phyloP scores from a whole-genome alignment of 2,113 vertebrate species.

The Ranitomeya imitator region DNA sequence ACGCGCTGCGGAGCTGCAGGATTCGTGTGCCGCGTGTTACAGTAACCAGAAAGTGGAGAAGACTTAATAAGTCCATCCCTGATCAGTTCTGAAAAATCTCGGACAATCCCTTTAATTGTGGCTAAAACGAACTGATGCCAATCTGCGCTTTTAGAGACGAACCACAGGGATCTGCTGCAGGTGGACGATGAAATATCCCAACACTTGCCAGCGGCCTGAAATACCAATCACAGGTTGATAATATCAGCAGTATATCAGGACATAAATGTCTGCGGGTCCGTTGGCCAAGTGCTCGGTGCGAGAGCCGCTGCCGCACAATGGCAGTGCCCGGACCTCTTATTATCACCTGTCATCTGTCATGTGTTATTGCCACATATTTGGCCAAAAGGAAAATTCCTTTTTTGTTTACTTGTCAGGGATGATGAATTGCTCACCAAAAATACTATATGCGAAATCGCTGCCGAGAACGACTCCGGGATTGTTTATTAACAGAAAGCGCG shows the following conservation, averaged over 20 bases:
- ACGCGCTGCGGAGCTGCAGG: too few relatives aligned
- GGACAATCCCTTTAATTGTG: not conserved
- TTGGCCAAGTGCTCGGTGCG: slow-evolving; percentile 36
- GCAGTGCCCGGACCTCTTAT: slow-evolving; percentile 38
- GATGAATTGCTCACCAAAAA: slow-evolving; percentile 57
- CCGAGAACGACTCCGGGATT: slow-evolving; percentile 45
- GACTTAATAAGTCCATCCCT: too few relatives aligned
- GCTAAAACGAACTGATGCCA: not conserved
- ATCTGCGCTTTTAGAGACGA: not conserved
- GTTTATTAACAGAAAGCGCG: slow-evolving; percentile 56
- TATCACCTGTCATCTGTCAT: slow-evolving; percentile 58
- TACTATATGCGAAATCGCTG: slow-evolving; percentile 54
- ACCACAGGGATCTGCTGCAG: not conserved
- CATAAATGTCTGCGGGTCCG: slow-evolving; percentile 51
- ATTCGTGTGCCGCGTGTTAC: too few relatives aligned
- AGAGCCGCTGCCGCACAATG: slow-evolving; percentile 16
- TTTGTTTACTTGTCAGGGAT: slow-evolving; percentile 58
- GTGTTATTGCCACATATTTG: slow-evolving; percentile 55
- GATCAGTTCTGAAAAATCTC: too few relatives aligned
- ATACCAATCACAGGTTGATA: slow-evolving; percentile 40
- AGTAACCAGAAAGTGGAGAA: too few relatives aligned
- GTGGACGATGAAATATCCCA: slow-evolving; percentile 4
- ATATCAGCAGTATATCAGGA: slow-evolving; percentile 55
- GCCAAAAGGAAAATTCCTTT: slow-evolving; percentile 57
- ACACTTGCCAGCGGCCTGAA: slow-evolving; percentile 32